phyloP scores from a whole-genome alignment of 2,113 vertebrate species.

The Thalassarche chlororhynchos region DNA sequence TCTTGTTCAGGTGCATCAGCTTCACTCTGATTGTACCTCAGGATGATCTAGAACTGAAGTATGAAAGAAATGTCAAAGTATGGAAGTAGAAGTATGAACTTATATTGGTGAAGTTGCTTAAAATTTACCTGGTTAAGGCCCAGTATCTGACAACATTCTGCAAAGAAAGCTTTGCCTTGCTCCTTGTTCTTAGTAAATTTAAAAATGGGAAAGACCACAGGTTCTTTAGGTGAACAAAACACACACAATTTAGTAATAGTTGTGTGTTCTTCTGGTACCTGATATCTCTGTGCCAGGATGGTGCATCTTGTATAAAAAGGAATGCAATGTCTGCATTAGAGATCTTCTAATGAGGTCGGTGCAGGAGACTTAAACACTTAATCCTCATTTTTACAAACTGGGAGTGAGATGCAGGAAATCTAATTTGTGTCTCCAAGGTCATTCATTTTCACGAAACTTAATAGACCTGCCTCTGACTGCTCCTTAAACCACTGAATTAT shows the following conservation, averaged over 20 bases:
- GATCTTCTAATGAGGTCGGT: neutral
- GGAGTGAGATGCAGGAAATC: conserved; percentile 35
- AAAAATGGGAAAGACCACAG: neutral
- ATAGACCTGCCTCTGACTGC: conserved; percentile 43
- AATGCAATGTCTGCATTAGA: neutral
- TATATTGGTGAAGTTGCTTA: neutral
- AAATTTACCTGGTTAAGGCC: neutral
- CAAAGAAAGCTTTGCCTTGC: neutral
- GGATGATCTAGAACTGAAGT: neutral
- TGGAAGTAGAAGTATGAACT: neutral
- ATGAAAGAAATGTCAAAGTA: neutral
- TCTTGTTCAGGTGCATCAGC: neutral
- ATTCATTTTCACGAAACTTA: conserved; percentile 55
- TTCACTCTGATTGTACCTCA: neutral
- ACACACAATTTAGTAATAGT: accelerated
- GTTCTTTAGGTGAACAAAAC: neutral
- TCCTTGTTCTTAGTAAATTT: neutral
- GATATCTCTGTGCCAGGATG: neutral
- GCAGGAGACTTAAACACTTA: conserved; percentile 43
- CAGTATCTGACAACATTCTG: neutral
- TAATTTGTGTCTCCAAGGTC: conserved; percentile 60
- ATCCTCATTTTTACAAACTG: conserved; percentile 52
- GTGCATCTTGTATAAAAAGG: neutral
- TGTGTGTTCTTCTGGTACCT: neutral
- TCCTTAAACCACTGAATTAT: conserved; percentile 48